These are phyloP conservation scores for Sepioteuthis lessoniana DNA, from an alignment of 2,888 invertebrate species.

Conservation along the genomic window DNA sequence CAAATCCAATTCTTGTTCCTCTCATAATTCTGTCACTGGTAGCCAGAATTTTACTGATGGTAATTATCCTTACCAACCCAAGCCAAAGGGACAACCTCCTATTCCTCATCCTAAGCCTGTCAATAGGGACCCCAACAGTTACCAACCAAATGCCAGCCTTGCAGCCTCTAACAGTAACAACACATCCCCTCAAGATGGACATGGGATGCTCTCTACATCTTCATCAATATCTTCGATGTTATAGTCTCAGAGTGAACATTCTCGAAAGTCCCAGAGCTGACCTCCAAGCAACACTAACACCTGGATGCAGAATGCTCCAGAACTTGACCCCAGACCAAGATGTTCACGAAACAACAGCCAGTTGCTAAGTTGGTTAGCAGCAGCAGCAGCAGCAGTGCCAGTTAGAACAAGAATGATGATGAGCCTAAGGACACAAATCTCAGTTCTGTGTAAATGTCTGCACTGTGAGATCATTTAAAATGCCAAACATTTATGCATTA, in stretches of 20 bases:
- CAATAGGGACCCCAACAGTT: slow-evolving; percentile 37
- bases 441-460: slow-evolving; percentile 82
- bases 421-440: slow-evolving; percentile 71
- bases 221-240: slow-evolving; percentile 36
- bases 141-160: neutral
- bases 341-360: neutral
- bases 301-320: slow-evolving; percentile 43
- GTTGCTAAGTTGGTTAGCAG: neutral
- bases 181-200: neutral
- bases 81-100: slow-evolving; percentile 2
- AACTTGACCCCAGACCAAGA: slow-evolving; percentile 45
- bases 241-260: slow-evolving; percentile 39
- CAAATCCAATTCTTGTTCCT: neutral
- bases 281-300: neutral
- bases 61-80: neutral
- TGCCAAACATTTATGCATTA: too few species aligned
- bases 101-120: slow-evolving; percentile 39
- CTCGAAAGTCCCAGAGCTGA: slow-evolving; percentile 24
- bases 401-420: slow-evolving; percentile 52
- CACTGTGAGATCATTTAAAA: too few species aligned
- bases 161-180: neutral
- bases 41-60: slow-evolving; percentile 35
- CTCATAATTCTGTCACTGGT: neutral
- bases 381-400: slow-evolving; percentile 59
- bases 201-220: neutral